Percentiles rank a stretch among this genome's conserved stretches.
Conservation (phyloP, 2,888 invertebrate species). For the Amblyjoppa proteus region DNA sequence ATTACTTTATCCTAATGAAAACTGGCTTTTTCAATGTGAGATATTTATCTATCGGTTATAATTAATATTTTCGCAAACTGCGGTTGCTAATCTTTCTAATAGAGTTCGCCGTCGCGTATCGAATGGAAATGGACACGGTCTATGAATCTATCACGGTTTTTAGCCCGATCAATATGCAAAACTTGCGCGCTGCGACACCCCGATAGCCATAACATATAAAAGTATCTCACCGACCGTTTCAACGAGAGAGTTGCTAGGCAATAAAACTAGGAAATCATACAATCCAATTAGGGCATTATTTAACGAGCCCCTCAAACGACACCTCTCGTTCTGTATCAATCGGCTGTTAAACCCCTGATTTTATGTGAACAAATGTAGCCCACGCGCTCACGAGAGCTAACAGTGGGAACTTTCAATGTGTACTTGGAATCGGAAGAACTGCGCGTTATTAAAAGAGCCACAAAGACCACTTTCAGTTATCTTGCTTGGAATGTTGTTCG, state of each 20-base stretch:
- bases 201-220: constrained; percentile 6
- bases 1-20: constrained; percentile 58
- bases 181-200: constrained; percentile 15
- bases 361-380: constrained; percentile 8
- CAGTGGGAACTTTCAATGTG: constrained; percentile 28
- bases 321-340: constrained; percentile 24
- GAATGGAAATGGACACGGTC: constrained; percentile 62
- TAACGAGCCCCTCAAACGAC: constrained; percentile 40
- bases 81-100: constrained; percentile 55
- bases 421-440: constrained; percentile 10
- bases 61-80: constrained; percentile 68
- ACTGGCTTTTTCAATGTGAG: constrained; percentile 56
- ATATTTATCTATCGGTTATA: constrained; percentile 59
- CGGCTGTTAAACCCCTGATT: neutral
- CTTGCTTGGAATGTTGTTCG: neutral
- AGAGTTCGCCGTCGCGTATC: constrained; percentile 58
- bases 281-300: constrained; percentile 82
- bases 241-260: constrained; percentile 70
- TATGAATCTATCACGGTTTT: constrained; percentile 65
- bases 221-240: constrained; percentile 51
- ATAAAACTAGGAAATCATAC: constrained; percentile 83
- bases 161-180: constrained; percentile 80
- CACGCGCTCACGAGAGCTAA: neutral
- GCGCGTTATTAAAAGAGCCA: neutral
- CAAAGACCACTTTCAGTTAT: neutral